Percentiles rank a stretch among this genome's conserved stretches.
Evolutionary conservation across 2,113 vertebrate genomes (phyloP).

Genomic region (Cygnus buccinator): DNA sequence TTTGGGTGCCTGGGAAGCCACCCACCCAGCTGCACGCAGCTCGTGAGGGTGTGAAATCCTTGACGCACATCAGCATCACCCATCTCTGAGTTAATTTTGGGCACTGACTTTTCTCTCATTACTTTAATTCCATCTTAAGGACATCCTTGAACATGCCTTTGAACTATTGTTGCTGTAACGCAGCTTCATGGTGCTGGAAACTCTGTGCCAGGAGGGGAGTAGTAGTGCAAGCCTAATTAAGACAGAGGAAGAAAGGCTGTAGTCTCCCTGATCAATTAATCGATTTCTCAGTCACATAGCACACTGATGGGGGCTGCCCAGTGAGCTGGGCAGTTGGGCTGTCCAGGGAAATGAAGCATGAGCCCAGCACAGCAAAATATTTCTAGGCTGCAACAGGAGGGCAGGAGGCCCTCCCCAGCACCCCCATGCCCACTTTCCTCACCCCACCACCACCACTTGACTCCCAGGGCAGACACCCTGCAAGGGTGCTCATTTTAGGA

Average conservation of each 20-base stretch:
- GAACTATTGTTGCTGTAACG: neutral
- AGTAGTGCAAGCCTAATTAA: neutral
- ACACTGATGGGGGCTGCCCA: neutral
- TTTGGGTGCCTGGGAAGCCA: neutral
- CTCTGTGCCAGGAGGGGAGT: neutral
- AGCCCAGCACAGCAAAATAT: neutral
- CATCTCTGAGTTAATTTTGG: rapidly evolving
- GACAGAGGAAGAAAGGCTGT: neutral
- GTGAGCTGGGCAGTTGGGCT: neutral
- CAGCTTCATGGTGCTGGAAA: neutral
- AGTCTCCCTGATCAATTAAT: neutral
- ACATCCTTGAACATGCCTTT: neutral
- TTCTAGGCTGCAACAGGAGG: neutral
- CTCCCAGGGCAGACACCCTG: neutral
- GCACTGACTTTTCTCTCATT: neutral
- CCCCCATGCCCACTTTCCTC: neutral
- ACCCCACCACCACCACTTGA: rapidly evolving
- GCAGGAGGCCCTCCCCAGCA: neutral
- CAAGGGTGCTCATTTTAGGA: neutral
- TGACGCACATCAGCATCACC: neutral
- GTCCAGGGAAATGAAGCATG: neutral
- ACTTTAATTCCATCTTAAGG: neutral
- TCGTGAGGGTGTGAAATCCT: neutral
- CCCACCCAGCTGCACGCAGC: rapidly evolving
- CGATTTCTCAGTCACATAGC: conserved; percentile 24